phyloP scores from a whole-genome alignment of 2,888 invertebrate species.

The Augiades crinisus region DNA sequence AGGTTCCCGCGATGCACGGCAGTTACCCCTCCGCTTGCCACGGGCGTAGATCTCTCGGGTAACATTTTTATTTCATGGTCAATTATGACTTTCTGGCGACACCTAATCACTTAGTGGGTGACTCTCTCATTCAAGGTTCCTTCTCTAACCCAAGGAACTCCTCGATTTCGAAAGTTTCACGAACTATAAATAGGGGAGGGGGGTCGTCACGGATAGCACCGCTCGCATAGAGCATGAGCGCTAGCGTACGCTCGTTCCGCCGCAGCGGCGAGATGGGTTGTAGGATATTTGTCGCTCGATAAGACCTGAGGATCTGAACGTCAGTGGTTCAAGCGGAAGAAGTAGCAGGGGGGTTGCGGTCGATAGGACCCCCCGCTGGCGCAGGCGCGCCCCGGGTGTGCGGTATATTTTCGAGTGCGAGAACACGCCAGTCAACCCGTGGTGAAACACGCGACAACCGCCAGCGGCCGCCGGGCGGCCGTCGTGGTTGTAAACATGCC shows the following conservation, averaged over 20 bases:
- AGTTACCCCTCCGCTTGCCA: constrained; percentile 22
- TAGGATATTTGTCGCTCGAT: constrained; percentile 59
- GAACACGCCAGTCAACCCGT: constrained; percentile 63
- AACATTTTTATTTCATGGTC: neutral
- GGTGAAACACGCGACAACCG: constrained; percentile 61
- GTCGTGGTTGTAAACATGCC: constrained; percentile 57
- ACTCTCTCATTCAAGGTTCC: neutral
- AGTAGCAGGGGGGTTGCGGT: constrained; percentile 57
- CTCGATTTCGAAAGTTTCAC: neutral
- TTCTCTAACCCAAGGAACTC: neutral
- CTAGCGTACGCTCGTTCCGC: constrained; percentile 39
- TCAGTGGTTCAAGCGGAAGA: constrained; percentile 50
- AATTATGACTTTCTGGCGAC: constrained; percentile 6
- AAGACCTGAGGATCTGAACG: constrained; percentile 58
- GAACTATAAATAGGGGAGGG: constrained; percentile 4
- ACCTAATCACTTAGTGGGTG: neutral
- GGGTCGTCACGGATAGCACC: constrained; percentile 2
- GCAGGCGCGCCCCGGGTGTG: constrained; percentile 64
- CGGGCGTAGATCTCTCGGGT: constrained; percentile 23
- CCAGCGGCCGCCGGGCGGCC: constrained; percentile 48
- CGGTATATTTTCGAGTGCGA: constrained; percentile 45
- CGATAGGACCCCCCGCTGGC: constrained; percentile 54
- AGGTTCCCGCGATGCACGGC: constrained; percentile 13
- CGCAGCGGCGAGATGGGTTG: constrained; percentile 47
- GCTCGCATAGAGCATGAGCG: constrained; percentile 37